Percentiles rank a stretch among this genome's conserved stretches.
Evolutionary conservation across 2,888 invertebrate species (phyloP).

Genomic region (Arrhopalites spinosus): DNA sequence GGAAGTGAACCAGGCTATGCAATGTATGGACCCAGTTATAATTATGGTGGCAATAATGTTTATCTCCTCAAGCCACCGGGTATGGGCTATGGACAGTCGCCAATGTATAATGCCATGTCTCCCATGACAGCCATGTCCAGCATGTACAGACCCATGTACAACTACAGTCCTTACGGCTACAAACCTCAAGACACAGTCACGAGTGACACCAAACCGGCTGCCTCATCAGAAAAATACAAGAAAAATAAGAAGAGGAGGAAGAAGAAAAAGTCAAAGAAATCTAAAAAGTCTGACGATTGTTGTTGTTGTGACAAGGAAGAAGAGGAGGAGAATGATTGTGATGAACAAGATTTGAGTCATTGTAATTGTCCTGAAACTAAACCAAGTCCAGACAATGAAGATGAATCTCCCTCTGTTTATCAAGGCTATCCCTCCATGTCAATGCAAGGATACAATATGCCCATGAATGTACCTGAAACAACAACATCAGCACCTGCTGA

Average conservation of each 20-base stretch:
- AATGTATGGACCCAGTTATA: conserved; percentile 22
- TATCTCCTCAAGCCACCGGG: not conserved
- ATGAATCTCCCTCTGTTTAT: not conserved
- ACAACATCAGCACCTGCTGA: not conserved
- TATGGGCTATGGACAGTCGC: not conserved
- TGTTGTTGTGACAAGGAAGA: conserved; percentile 5
- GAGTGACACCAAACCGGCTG: not conserved
- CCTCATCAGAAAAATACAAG: not conserved
- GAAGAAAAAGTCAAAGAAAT: conserved; percentile 20
- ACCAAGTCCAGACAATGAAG: not conserved
- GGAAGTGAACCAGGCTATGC: not conserved
- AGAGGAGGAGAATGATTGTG: conserved; percentile 6
- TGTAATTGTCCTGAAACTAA: not conserved
- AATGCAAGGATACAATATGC: not conserved
- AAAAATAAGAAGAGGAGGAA: not conserved
- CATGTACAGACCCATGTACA: not conserved
- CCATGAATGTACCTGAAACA: not conserved
- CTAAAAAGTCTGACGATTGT: not conserved
- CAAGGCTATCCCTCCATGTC: not conserved
- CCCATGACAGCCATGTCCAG: not conserved
- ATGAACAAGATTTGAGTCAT: not conserved
- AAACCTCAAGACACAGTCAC: not conserved
- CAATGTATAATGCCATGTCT: not conserved
- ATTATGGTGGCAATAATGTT: conserved; percentile 5
- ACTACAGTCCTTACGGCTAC: not conserved